Percentiles rank a stretch among this genome's conserved stretches.
Evolutionary conservation across 1,140 invertebrate genomes (phyloP).

Genomic region (Pogonognathellus flavescens): DNA sequence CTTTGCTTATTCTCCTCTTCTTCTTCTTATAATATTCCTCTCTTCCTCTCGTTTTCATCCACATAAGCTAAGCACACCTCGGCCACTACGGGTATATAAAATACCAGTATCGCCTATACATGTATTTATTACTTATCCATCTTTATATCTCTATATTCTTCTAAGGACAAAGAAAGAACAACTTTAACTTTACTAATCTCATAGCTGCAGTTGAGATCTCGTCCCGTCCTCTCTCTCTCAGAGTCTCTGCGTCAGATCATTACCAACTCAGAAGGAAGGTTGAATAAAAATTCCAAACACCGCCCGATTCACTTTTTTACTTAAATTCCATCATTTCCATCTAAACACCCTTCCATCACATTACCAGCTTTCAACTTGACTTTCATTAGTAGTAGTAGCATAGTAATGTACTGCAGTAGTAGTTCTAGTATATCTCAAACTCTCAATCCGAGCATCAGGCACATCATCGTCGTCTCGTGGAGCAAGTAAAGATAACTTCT

Average conservation of each 20-base stretch:
- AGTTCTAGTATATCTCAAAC: too few relatives aligned
- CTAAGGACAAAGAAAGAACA: too few relatives aligned
- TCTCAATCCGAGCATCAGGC: neutral
- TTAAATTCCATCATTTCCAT: conserved; percentile 57
- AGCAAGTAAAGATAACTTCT: too few relatives aligned
- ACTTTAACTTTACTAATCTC: neutral
- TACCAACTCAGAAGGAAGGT: conserved; percentile 45
- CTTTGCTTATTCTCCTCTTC: conserved; percentile 25
- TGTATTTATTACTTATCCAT: too few relatives aligned
- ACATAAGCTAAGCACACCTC: neutral
- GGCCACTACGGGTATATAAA: too few relatives aligned
- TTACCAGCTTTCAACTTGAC: neutral
- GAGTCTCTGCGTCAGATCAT: conserved; percentile 35
- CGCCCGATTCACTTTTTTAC: conserved; percentile 57
- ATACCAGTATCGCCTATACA: too few relatives aligned
- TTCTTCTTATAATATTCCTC: neutral
- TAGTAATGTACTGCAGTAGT: too few relatives aligned
- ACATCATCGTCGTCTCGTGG: neutral
- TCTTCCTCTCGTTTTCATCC: neutral
- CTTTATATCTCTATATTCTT: too few relatives aligned
- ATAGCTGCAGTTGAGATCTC: neutral
- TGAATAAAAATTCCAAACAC: conserved; percentile 60
- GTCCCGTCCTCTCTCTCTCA: neutral
- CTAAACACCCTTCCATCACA: conserved; percentile 60
- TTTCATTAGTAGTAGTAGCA: too few relatives aligned